Percentiles rank a stretch among this genome's conserved stretches.
These are phyloP conservation scores for Chroicocephalus ridibundus DNA, from an alignment of 2,113 vertebrate genomes.

Conservation along the genomic window DNA sequence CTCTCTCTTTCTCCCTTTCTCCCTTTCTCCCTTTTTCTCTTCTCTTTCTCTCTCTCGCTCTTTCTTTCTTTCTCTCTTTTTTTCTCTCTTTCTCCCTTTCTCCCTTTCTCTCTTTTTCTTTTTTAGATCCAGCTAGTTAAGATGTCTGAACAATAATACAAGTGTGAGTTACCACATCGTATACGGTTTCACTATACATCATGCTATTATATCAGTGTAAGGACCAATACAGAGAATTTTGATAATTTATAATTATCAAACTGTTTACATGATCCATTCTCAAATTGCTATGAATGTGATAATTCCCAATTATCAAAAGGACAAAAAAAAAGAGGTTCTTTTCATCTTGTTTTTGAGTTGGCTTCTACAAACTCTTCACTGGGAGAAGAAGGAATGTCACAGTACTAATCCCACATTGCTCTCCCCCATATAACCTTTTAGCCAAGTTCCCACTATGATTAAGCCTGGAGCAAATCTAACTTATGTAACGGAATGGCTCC, in stretches of 20 bases:
- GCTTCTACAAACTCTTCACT: neutral
- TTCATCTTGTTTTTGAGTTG: neutral
- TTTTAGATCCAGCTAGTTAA: neutral
- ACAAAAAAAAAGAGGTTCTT: neutral
- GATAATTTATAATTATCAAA: neutral
- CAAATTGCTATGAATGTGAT: neutral
- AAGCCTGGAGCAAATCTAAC: neutral
- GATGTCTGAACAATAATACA: neutral
- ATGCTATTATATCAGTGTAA: neutral
- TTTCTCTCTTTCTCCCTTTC: too few relatives aligned
- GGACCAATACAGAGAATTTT: neutral
- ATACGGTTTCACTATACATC: neutral
- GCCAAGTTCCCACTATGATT: rapidly evolving
- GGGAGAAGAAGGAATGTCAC: neutral
- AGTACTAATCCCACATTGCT: neutral
- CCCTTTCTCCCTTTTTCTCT: too few relatives aligned
- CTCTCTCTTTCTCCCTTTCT: too few relatives aligned
- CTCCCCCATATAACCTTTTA: neutral
- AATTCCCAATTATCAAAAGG: neutral
- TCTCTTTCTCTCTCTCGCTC: too few relatives aligned
- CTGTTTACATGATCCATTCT: neutral
- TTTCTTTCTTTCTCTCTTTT: too few relatives aligned
- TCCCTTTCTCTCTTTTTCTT: too few relatives aligned
- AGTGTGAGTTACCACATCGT: neutral
- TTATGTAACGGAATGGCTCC: neutral